Evolutionary conservation across 1,140 invertebrate species (phyloP).

Genomic region (Drosophila kikkawai): DNA sequence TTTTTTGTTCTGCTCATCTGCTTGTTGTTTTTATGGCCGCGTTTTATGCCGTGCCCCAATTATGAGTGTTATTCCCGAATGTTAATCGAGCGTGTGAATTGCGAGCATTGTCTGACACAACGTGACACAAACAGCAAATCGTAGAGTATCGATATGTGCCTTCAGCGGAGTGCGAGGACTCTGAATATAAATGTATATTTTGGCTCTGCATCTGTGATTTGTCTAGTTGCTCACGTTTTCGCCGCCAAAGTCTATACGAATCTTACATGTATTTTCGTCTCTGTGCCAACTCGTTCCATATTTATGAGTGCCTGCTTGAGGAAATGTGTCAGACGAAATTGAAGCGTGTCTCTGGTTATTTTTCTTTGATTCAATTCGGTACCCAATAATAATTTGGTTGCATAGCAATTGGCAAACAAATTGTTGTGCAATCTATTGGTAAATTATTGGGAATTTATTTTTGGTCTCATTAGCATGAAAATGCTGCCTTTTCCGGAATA

Average conservation of each 20-base stretch:
- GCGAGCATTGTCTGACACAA: slow-evolving; percentile 44
- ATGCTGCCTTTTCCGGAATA: neutral
- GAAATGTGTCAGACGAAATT: slow-evolving; percentile 30
- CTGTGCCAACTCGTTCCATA: slow-evolving; percentile 7
- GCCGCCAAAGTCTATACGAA: slow-evolving; percentile 17
- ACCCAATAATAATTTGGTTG: neutral
- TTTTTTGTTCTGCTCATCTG: slow-evolving; percentile 1
- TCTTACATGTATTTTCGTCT: neutral
- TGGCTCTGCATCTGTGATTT: slow-evolving; percentile 32
- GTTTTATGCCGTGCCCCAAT: slow-evolving; percentile 41
- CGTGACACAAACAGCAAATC: slow-evolving; percentile 16
- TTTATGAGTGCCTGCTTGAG: slow-evolving; percentile 19
- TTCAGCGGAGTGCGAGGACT: slow-evolving; percentile 27
- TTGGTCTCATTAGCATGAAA: slow-evolving; percentile 5
- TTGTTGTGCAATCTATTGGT: too few relatives aligned
- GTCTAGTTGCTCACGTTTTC: slow-evolving; percentile 46
- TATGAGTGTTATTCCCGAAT: slow-evolving; percentile 49
- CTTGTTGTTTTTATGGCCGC: slow-evolving; percentile 13
- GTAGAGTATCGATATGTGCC: slow-evolving; percentile 20
- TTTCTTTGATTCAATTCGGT: slow-evolving; percentile 10
- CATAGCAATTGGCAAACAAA: slow-evolving; percentile 9
- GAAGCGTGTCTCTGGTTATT: slow-evolving; percentile 18
- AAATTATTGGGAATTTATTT: slow-evolving; percentile 24
- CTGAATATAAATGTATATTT: slow-evolving; percentile 33
- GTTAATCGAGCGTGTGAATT: slow-evolving; percentile 72